Base-by-base conservation (phyloP, 64 coral and sea anemone species). In the Stichodactyla helianthus region DNA sequence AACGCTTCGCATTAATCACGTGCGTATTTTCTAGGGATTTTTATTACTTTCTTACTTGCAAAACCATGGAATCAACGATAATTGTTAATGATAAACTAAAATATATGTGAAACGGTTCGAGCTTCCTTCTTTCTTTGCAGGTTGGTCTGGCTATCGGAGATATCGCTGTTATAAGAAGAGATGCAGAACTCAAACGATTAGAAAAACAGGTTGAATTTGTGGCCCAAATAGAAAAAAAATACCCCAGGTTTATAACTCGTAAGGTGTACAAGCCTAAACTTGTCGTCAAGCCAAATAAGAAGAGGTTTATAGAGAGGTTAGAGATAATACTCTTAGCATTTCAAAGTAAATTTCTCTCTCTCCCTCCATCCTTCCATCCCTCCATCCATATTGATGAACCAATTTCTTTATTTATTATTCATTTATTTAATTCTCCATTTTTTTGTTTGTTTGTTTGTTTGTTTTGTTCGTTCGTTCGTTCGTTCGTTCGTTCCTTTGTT, bases 121-220 rank as follows among this genome's bases (percentile, higher is more conserved):
- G 5, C 22, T n/a, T 65, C 12, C 18, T 7, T n/a, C 4, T 65
- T 0, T 65, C 22, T 31, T 15, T 70, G 23, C 59, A 87, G 86
- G 31, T 87, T 78, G 86, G 86, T 77, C 9, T 87, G 53, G 86
- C 86, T 19, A 82, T 93, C 6, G 91, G 91, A 50, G 91, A 93
- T 18, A 93, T 93, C 28, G 91, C 88, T 2, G 20, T 64, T 18
- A 82, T 93, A 22, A 86, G 59, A 10, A 83, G 82, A 50, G 85
- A 76, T n/a, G 91, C 91, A 13, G 86, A 86, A 5, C 67, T 93
- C 56, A 54, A 93, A 83, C 63, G 91, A 25, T 54, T 88, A n/a
- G 86, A 86, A 16, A 93, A 83, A 86, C 91, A 88, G 52, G 91
- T 93, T 22, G 35, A 87, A 22, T 93, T 93, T 63, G 91, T 93